phyloP scores from a whole-genome alignment of 2,113 vertebrate genomes.

The Archocentrus centrarchus region DNA sequence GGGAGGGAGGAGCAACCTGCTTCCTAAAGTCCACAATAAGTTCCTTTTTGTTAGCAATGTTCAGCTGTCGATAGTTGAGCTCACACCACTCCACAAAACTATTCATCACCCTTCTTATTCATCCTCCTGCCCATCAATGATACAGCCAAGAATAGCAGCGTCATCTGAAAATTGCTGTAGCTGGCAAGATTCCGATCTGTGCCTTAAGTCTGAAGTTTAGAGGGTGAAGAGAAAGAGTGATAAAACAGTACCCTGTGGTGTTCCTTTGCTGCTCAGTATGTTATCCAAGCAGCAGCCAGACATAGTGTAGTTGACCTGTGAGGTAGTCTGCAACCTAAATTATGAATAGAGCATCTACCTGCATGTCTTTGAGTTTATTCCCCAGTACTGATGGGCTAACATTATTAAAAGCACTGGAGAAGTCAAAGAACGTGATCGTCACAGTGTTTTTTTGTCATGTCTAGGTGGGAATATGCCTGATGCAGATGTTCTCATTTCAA shows the following conservation, averaged over 20 bases:
- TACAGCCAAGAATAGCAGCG: too few species aligned
- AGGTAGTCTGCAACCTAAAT: background rate
- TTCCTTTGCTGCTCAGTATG: background rate
- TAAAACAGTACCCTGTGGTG: background rate
- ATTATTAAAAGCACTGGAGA: background rate
- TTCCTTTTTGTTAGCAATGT: background rate
- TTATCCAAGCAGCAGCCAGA: background rate
- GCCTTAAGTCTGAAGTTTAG: background rate
- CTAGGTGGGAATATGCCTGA: background rate
- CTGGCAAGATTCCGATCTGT: background rate
- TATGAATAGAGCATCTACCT: background rate
- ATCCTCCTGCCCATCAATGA: background rate
- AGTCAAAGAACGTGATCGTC: background rate
- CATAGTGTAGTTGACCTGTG: background rate
- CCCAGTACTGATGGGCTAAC: background rate
- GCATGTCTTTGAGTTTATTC: background rate
- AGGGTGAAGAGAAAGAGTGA: background rate
- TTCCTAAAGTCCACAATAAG: background rate
- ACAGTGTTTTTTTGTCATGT: background rate
- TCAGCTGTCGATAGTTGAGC: background rate
- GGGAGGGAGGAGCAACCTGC: background rate
- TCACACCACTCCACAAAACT: background rate
- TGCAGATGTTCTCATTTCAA: constrained; percentile 4
- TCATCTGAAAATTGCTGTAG: background rate
- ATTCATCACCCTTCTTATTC: background rate